phyloP scores from a whole-genome alignment of 2,113 vertebrate species.

The Dasypus novemcinctus region DNA sequence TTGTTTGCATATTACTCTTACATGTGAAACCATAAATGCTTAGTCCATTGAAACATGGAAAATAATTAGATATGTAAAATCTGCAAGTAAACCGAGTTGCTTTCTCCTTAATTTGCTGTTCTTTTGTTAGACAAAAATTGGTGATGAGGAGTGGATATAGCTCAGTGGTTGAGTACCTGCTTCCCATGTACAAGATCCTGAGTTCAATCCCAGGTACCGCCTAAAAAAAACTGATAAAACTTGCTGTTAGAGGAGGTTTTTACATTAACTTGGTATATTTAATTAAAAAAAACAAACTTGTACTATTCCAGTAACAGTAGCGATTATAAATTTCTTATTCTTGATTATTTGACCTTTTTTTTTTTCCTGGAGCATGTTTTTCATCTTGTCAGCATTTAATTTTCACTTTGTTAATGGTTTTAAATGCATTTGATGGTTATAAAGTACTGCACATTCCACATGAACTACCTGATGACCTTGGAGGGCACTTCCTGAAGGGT shows the following conservation, averaged over 20 bases:
- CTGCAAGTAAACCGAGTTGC: background rate
- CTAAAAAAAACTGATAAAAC: background rate
- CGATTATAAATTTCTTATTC: background rate
- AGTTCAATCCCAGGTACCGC: too few relatives aligned
- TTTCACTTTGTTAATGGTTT: background rate
- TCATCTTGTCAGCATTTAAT: constrained; percentile 12
- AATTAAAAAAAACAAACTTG: background rate
- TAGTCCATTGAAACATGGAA: background rate
- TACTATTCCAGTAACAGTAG: background rate
- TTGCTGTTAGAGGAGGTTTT: background rate
- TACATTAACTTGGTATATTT: background rate
- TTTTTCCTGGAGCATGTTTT: background rate
- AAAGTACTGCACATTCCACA: background rate
- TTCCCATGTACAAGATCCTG: too few relatives aligned
- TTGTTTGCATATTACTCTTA: background rate
- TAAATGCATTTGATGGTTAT: background rate
- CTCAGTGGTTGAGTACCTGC: too few relatives aligned
- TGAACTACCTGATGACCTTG: background rate
- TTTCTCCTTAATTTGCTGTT: background rate
- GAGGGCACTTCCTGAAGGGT: background rate
- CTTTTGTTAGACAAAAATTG: background rate
- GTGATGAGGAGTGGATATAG: too few relatives aligned
- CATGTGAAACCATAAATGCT: background rate
- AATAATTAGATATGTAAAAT: background rate
- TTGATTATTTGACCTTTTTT: background rate